phyloP scores from a whole-genome alignment of 2,797 vertebrate genomes.

The Sphaeramia orbicularis region DNA sequence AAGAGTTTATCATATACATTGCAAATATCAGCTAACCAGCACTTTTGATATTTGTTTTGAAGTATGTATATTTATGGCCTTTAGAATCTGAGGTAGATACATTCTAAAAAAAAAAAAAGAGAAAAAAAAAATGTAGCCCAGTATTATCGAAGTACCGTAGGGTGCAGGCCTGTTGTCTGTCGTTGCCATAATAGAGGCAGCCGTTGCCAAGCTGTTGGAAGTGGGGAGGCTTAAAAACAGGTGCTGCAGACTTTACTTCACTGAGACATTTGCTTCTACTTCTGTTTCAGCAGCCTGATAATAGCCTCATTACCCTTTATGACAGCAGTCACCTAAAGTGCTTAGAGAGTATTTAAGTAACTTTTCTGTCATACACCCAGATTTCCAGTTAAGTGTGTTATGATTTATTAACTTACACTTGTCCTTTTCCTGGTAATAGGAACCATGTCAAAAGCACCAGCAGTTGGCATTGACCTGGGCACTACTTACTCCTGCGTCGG shows the following conservation, averaged over 20 bases:
- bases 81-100: too few relatives aligned
- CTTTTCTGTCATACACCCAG: conserved; percentile 1
- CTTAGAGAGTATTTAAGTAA: neutral
- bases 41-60: too few relatives aligned
- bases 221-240: conserved; percentile 49
- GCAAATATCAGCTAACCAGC: too few relatives aligned
- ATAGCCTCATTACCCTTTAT: conserved; percentile 42
- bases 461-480: conserved; percentile 95
- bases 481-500: conserved; percentile 97
- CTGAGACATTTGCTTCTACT: conserved; percentile 28
- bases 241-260: conserved; percentile 39
- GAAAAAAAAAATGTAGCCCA: too few relatives aligned
- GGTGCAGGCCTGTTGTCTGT: conserved; percentile 3
- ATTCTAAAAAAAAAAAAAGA: too few relatives aligned
- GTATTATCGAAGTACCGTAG: too few relatives aligned
- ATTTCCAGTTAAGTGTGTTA: neutral
- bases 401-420: conserved; percentile 5
- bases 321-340: neutral
- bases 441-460: conserved; percentile 95
- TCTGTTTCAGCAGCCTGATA: conserved; percentile 39
- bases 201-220: conserved; percentile 26
- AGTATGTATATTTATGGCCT: too few relatives aligned
- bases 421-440: conserved; percentile 37
- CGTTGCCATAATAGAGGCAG: conserved; percentile 52
- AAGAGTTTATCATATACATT: too few relatives aligned